Evolutionary conservation across 2,888 invertebrate genomes (phyloP).

Genomic region (Trileptium ribeirensis): DNA sequence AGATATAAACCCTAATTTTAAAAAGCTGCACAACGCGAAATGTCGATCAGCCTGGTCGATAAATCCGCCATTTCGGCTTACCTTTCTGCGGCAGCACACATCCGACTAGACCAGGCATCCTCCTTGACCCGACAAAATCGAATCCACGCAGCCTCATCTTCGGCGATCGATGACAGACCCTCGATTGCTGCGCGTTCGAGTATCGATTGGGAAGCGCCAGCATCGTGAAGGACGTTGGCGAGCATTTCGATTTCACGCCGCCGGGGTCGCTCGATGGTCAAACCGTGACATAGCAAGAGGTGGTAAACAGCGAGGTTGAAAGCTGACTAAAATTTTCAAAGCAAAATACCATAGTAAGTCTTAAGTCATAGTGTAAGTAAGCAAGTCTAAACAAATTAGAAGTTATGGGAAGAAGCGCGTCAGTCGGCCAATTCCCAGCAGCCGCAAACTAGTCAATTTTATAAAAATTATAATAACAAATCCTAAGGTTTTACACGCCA

Average conservation of each 20-base stretch:
- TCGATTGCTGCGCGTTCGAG: not conserved
- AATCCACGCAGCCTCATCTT: slow-evolving; percentile 6
- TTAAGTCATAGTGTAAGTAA: not conserved
- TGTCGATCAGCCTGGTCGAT: no score
- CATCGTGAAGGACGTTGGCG: not conserved
- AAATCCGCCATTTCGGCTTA: no score
- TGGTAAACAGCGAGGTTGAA: not conserved
- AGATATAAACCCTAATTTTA: no score
- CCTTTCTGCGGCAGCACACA: slow-evolving; percentile 9
- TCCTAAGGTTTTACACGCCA: no score
- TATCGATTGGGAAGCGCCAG: no score
- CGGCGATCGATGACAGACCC: not conserved
- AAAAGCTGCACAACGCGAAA: no score
- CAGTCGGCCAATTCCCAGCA: no score
- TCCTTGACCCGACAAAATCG: not conserved
- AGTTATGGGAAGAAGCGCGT: no score
- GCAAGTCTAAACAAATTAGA: not conserved
- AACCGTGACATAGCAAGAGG: slow-evolving; percentile 1
- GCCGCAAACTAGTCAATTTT: no score
- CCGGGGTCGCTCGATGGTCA: not conserved
- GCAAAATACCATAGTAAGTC: not conserved
- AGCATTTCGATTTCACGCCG: not conserved
- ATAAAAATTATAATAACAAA: no score
- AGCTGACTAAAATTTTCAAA: not conserved
- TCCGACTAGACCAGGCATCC: not conserved